These are phyloP conservation scores for Dysmachus trigonus DNA, from an alignment of 2,888 invertebrate species.

Conservation along the genomic window DNA sequence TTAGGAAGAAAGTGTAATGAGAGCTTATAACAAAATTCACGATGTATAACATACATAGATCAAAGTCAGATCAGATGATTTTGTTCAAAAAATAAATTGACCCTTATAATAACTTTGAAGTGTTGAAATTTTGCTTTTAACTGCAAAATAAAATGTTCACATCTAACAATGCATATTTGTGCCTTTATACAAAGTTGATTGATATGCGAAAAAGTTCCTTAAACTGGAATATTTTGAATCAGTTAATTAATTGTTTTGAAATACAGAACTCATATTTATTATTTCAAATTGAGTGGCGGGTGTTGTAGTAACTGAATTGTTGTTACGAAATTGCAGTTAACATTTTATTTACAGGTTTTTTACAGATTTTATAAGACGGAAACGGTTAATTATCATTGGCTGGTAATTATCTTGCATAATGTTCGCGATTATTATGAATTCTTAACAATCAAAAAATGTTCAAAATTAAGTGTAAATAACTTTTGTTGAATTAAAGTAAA, in stretches of 20 bases:
- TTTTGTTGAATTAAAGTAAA: not conserved
- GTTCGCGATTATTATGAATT: too few species aligned
- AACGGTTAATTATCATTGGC: not conserved
- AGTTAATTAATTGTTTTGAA: not conserved
- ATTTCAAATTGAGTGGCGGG: not conserved
- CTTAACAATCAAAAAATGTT: too few species aligned
- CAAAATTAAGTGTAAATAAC: not conserved
- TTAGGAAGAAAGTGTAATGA: not conserved
- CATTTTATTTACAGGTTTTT: not conserved
- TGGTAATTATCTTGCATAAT: not conserved
- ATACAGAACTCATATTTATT: not conserved
- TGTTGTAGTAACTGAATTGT: not conserved
- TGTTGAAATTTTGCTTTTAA: not conserved
- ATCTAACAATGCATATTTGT: conserved; percentile 6
- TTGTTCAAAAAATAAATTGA: conserved; percentile 10
- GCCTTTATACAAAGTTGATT: conserved; percentile 27
- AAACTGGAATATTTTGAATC: not conserved
- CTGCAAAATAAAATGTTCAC: not conserved
- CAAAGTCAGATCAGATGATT: not conserved
- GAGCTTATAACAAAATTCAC: conserved; percentile 25
- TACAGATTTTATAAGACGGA: not conserved
- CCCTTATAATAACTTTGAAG: conserved; percentile 22
- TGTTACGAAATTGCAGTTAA: not conserved
- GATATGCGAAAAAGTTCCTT: not conserved
- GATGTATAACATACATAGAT: not conserved